Conservation (phyloP, 37 sponge, comb jelly and placozoan genomes). For the Cladorhizidae sp. region DNA sequence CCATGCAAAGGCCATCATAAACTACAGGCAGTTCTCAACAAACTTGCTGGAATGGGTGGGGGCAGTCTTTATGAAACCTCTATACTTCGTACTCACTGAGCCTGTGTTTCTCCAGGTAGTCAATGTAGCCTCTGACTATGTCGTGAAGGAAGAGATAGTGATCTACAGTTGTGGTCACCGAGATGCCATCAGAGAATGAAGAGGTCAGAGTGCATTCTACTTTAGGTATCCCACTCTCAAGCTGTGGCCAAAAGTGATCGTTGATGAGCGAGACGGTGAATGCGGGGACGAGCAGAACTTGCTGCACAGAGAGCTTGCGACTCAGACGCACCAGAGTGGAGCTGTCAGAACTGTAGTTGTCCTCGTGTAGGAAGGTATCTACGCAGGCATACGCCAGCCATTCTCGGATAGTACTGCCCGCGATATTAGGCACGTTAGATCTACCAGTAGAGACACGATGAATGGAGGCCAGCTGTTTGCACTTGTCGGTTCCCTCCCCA, state of each 20-base stretch:
- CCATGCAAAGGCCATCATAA: no score
- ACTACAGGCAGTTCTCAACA: no score
- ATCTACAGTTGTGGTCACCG: slow-evolving; percentile 85
- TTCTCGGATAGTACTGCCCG: slow-evolving; percentile 31
- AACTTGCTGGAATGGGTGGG: no score
- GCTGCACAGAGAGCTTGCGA: slow-evolving; percentile 46
- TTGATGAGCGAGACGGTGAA: slow-evolving; percentile 60
- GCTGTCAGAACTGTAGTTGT: slow-evolving; percentile 1
- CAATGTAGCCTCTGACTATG: slow-evolving; percentile 76
- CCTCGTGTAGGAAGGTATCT: slow-evolving; percentile 39
- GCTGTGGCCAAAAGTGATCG: slow-evolving; percentile 83
- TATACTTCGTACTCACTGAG: not conserved
- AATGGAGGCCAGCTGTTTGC: slow-evolving; percentile 40
- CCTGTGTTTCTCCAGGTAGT: slow-evolving; percentile 68
- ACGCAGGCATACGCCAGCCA: slow-evolving; percentile 79
- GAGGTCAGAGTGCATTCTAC: slow-evolving; percentile 81
- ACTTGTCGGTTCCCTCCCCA: not conserved
- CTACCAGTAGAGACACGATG: slow-evolving; percentile 60
- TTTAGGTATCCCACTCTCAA: slow-evolving; percentile 10
- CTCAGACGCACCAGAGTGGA: slow-evolving; percentile 32
- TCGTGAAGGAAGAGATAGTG: slow-evolving; percentile 95
- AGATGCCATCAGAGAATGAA: slow-evolving; percentile 59
- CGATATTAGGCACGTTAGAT: slow-evolving; percentile 35
- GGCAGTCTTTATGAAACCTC: no score
- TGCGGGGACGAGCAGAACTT: slow-evolving; percentile 67